Percentiles rank a stretch among this genome's conserved stretches.
Conservation (phyloP, 53 echinoderm and acorn worm species). For the Holothuria scabra region DNA sequence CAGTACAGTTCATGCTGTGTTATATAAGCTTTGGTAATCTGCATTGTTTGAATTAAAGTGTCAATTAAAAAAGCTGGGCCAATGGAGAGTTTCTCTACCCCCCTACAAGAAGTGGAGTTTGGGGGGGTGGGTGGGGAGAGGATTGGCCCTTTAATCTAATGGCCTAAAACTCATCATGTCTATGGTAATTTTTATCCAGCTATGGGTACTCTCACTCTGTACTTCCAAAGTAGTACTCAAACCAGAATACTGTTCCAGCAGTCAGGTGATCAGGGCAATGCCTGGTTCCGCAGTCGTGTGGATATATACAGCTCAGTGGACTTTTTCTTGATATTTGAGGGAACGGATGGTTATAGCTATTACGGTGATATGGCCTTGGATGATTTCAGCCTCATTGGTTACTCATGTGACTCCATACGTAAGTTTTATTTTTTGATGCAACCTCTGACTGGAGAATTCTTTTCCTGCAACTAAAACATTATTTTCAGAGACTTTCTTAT, state of each 20-base stretch:
- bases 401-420: constrained; percentile 51
- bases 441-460: background rate
- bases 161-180: no score
- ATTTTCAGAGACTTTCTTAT: no score
- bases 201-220: constrained; percentile 66
- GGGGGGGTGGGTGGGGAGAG: no score
- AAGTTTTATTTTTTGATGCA: constrained; percentile 7
- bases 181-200: background rate
- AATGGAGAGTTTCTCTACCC: no score
- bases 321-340: constrained; percentile 47
- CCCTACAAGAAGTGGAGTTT: no score
- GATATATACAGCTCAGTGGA: constrained; percentile 55
- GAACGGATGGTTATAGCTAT: background rate
- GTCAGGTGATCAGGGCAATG: constrained; percentile 18
- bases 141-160: no score
- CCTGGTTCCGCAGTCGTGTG: constrained; percentile 56
- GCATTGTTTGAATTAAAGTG: no score
- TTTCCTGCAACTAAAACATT: background rate
- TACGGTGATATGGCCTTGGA: constrained; percentile 63
- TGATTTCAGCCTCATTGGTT: constrained; percentile 30
- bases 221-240: constrained; percentile 9
- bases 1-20: no score
- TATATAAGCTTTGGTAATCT: no score
- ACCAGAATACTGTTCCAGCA: background rate
- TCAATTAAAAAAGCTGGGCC: no score